Conservation (phyloP, 2,888 invertebrate genomes). For the Polia nebulosa region DNA sequence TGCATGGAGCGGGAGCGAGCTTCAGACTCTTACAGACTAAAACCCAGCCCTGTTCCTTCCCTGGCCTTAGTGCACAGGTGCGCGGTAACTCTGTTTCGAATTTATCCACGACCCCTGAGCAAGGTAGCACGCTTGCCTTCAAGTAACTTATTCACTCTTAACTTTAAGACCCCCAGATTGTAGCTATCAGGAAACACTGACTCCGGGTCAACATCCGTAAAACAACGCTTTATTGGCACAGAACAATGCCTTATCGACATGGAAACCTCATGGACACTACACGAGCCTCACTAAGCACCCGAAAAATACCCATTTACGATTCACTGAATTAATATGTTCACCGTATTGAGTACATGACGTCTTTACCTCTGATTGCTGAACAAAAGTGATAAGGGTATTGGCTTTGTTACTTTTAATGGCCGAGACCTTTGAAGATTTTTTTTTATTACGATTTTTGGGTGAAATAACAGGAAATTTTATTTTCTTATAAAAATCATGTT, state of each 20-base stretch:
- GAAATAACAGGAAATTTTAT: not conserved
- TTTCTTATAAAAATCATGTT: conserved; percentile 3
- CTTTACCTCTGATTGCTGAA: conserved; percentile 1
- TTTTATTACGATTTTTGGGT: not conserved
- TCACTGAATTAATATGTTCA: conserved; percentile 26
- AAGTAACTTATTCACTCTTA: no score
- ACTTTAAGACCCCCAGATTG: no score
- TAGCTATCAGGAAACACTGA: no score
- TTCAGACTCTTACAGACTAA: no score
- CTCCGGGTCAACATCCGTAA: no score
- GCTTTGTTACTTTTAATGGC: conserved; percentile 19
- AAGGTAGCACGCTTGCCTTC: no score
- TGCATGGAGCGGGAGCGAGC: no score
- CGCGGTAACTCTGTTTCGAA: no score
- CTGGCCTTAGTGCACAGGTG: no score
- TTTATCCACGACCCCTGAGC: no score
- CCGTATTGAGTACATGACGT: not conserved
- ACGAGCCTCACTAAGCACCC: not conserved
- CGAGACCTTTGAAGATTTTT: not conserved
- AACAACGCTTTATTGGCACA: no score
- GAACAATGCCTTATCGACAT: not conserved
- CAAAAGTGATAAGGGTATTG: conserved; percentile 1
- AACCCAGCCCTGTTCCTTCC: no score
- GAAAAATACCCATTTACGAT: not conserved
- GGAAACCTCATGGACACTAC: not conserved